Percentiles rank a stretch among this genome's conserved stretches.
Conservation (phyloP, 2,113 vertebrate species). For the Sorex araneus region DNA sequence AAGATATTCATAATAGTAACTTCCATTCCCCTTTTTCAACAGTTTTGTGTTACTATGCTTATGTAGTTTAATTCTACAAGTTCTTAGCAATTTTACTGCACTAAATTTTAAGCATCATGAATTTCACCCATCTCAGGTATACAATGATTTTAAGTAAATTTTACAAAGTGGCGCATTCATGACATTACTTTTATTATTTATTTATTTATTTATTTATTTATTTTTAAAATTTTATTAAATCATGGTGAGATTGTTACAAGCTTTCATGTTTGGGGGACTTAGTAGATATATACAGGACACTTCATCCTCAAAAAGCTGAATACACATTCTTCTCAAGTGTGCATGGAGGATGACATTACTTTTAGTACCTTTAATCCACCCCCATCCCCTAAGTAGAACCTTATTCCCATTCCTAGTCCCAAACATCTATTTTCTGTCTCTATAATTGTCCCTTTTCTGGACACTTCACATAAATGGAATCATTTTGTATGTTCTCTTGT, state of each 20-base stretch:
- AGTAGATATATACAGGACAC: too few relatives aligned
- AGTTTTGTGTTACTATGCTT: not conserved
- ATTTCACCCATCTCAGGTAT: not conserved
- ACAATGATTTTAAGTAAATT: constrained; percentile 26
- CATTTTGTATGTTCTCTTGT: not conserved
- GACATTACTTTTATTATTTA: not conserved
- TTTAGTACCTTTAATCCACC: not conserved
- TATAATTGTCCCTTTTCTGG: not conserved
- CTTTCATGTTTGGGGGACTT: too few relatives aligned
- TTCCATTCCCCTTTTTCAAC: not conserved
- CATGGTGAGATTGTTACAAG: too few relatives aligned
- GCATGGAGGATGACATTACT: not conserved
- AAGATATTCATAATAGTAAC: not conserved
- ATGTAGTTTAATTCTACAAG: constrained; percentile 20
- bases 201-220: too few relatives aligned
- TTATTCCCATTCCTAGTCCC: not conserved
- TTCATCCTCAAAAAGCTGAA: too few relatives aligned
- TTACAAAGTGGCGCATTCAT: not conserved
- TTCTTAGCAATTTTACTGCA: not conserved
- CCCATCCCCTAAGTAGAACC: not conserved
- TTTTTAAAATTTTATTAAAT: too few relatives aligned
- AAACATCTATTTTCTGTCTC: not conserved
- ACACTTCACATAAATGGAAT: not conserved
- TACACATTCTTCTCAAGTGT: too few relatives aligned
- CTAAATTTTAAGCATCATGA: not conserved